Base-by-base conservation (phyloP, 1,140 invertebrate species). In the Leptopilina boulardi region DNA sequence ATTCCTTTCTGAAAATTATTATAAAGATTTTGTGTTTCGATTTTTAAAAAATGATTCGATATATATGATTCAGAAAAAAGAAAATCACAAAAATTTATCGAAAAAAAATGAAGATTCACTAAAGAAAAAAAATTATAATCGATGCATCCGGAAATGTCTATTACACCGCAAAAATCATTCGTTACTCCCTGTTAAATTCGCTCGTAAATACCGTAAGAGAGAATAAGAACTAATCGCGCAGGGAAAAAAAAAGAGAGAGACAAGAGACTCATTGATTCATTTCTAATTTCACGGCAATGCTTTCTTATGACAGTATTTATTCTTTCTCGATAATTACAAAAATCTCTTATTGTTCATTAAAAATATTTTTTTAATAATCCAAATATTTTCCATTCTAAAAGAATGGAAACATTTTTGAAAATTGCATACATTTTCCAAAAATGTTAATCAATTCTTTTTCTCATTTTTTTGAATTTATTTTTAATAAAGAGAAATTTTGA, bases 141-240 rank as follows among this genome's bases (percentile, higher is more conserved):
- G 77, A 82, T 82, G 81, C 79, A 80, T 80, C 83, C 83, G 83
- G 83, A 84, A 84, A 82, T 79, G 79, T 78, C 80, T 78, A 79
- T 76, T 80, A 80, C 79, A 80, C 78, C 79, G 80, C 78, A 80
- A 79, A n/a, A 81, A 78, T 81, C 84, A 82, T 87, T 87, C 83
- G 84, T 87, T 84, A 84, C 84, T 85, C 84, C 82, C 82, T 83
- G 85, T 86, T 87, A 87, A 84, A 85, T 85, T 82, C 81, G 81
- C 80, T 84, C 81, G 83, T 83, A 83, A 87, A 86, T 70, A 82
- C 78, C 82, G 77, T 44, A 74, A 81, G 73, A 79, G 74, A 79
- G n/a, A n/a, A n/a, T n/a, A n/a, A 80, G 76, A 80, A 82, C 76
- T 79, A 76, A 79, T 79, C 5, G 34, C 44, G 47, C 34, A 11